A percentile compares a stretch with the other conserved stretches of the same genome.
Evolutionary conservation across 1,140 invertebrate species (phyloP).

Genomic region (Ceratoteleas bidentatus): DNA sequence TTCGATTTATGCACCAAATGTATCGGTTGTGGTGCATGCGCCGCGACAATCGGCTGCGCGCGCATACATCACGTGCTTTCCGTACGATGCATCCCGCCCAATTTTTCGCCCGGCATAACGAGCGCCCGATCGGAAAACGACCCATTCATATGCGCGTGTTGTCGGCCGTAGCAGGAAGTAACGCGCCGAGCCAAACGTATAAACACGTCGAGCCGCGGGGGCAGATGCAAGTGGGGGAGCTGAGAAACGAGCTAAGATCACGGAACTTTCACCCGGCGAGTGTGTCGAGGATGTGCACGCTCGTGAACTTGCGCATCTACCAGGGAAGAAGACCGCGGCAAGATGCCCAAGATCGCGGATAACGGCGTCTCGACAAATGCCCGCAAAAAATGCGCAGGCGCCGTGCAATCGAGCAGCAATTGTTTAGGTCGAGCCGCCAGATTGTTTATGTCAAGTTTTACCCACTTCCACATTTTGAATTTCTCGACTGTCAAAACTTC

Average conservation of each 20-base stretch:
- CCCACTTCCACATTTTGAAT: too few relatives aligned
- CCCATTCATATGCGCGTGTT: constrained; percentile 45
- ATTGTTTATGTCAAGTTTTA: too few relatives aligned
- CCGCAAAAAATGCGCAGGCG: constrained; percentile 28
- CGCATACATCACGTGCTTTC: too few relatives aligned
- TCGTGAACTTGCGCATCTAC: constrained; percentile 58
- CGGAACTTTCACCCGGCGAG: constrained; percentile 67
- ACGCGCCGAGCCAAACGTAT: constrained; percentile 31
- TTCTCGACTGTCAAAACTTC: neutral
- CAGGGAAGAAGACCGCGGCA: neutral
- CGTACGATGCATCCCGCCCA: constrained; percentile 7
- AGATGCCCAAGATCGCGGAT: constrained; percentile 42
- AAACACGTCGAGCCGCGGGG: constrained; percentile 26
- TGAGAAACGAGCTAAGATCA: constrained; percentile 41
- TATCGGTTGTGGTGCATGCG: too few relatives aligned
- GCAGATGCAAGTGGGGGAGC: constrained; percentile 15
- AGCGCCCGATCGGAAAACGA: constrained; percentile 39
- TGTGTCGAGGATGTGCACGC: constrained; percentile 66
- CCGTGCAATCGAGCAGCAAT: constrained; percentile 22
- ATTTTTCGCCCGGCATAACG: constrained; percentile 41
- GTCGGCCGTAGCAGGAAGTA: constrained; percentile 31
- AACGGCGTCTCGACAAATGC: constrained; percentile 1
- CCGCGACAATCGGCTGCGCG: too few relatives aligned
- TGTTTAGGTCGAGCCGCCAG: constrained; percentile 9
- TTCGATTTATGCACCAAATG: too few relatives aligned